These are phyloP conservation scores for Nansenia antarctica DNA, from an alignment of 2,113 vertebrate genomes.

Conservation along the genomic window DNA sequence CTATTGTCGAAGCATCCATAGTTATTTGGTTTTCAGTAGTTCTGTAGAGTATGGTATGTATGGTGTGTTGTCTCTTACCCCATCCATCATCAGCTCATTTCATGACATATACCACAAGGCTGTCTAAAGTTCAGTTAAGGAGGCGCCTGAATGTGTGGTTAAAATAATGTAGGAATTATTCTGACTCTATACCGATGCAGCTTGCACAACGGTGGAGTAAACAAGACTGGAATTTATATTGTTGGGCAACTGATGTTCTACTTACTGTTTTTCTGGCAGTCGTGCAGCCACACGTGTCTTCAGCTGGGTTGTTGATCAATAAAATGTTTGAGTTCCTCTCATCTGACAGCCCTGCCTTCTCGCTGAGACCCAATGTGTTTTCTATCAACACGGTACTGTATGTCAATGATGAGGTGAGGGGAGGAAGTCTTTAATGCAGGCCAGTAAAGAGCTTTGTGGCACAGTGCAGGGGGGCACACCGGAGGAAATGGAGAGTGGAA, in stretches of 20 bases:
- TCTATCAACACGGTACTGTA: constrained; percentile 20
- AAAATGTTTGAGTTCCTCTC: neutral
- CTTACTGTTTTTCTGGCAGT: neutral
- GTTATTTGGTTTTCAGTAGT: neutral
- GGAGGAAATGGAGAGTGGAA: constrained; percentile 48
- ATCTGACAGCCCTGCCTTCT: neutral
- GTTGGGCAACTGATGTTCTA: neutral
- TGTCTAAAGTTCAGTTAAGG: too few relatives aligned
- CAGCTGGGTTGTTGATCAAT: constrained; percentile 1
- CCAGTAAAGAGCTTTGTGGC: constrained; percentile 31
- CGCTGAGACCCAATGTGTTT: constrained; percentile 25
- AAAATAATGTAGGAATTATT: too few relatives aligned
- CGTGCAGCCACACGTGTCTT: constrained; percentile 4
- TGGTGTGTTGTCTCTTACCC: constrained; percentile 21
- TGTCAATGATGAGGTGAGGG: constrained; percentile 23
- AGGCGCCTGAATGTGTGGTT: too few relatives aligned
- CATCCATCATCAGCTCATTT: constrained; percentile 14
- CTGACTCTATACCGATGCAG: neutral
- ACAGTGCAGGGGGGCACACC: constrained; percentile 31
- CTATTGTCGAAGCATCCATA: too few relatives aligned
- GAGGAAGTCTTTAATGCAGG: constrained; percentile 57
- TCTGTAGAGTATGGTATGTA: neutral
- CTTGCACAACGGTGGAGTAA: too few relatives aligned
- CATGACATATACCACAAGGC: constrained; percentile 19
- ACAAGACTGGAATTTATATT: neutral